Percentiles rank a stretch among this genome's conserved stretches.
These are phyloP conservation scores for Gobionotothen gibberifrons DNA, from an alignment of 2,797 vertebrate genomes.

Conservation along the genomic window DNA sequence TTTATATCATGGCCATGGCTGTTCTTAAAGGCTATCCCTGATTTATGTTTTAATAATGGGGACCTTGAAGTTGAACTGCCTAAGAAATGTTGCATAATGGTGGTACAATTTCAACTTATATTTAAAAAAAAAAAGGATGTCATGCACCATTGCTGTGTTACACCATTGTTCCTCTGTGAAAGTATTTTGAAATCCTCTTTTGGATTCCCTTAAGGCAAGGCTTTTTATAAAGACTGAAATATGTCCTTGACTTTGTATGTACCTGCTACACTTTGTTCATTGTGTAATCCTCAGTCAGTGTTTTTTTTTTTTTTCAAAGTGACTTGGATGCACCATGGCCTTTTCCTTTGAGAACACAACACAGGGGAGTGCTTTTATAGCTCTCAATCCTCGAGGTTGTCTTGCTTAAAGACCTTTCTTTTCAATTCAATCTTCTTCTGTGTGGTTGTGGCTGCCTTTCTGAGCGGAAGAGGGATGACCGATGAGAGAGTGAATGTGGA, in stretches of 20 bases:
- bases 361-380: slow-evolving; percentile 19
- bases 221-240: slow-evolving; percentile 27
- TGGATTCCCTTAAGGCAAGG: slow-evolving; percentile 19
- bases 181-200: slow-evolving; percentile 24
- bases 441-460: slow-evolving; percentile 27
- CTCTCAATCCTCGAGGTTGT: slow-evolving; percentile 31
- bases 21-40: neutral
- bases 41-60: neutral
- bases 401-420: slow-evolving; percentile 27
- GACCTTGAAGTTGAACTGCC: neutral
- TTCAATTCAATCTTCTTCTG: slow-evolving; percentile 40
- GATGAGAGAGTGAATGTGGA: slow-evolving; percentile 24
- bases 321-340: slow-evolving; percentile 14
- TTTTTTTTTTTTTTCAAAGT: slow-evolving; percentile 9
- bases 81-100: neutral
- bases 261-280: slow-evolving; percentile 43
- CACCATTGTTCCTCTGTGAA: slow-evolving; percentile 10
- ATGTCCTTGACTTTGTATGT: slow-evolving; percentile 57
- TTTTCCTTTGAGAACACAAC: slow-evolving; percentile 29
- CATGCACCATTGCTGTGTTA: neutral
- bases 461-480: slow-evolving; percentile 20
- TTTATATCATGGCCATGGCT: neutral
- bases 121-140: neutral
- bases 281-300: slow-evolving; percentile 29
- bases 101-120: neutral